Conservation (phyloP, 2,797 vertebrate species). For the Setipinna tenuifilis region DNA sequence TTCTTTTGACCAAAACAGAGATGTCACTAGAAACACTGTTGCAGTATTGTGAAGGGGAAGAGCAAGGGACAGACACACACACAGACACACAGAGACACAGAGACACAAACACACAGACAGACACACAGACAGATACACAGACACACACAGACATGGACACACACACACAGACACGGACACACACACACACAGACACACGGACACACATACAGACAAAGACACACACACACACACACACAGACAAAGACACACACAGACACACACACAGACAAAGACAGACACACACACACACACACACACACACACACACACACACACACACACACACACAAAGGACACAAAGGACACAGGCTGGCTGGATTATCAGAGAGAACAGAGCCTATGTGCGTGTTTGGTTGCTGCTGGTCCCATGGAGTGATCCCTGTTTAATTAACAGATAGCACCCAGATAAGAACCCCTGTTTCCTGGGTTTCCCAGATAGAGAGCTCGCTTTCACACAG, state of each 20-base stretch:
- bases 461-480: conserved; percentile 10
- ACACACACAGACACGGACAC: neutral
- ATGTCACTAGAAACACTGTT: neutral
- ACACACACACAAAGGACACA: conserved; percentile 11
- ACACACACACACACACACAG: neutral
- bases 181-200: neutral
- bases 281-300: neutral
- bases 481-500: neutral
- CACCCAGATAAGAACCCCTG: neutral
- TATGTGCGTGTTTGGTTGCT: conserved; percentile 17
- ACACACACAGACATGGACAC: neutral
- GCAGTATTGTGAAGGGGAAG: neutral
- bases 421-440: conserved; percentile 33
- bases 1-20: neutral
- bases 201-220: neutral
- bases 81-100: neutral
- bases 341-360: neutral
- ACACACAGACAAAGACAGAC: neutral
- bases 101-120: neutral
- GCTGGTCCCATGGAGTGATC: conserved; percentile 1
- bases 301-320: conserved; percentile 11
- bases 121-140: neutral
- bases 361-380: conserved; percentile 17
- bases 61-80: neutral
- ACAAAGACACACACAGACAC: neutral